Evolutionary conservation across 1,140 invertebrate genomes (phyloP), one percentile per base, ranked within the genome.

Genomic region (Octopus sinensis): DNA sequence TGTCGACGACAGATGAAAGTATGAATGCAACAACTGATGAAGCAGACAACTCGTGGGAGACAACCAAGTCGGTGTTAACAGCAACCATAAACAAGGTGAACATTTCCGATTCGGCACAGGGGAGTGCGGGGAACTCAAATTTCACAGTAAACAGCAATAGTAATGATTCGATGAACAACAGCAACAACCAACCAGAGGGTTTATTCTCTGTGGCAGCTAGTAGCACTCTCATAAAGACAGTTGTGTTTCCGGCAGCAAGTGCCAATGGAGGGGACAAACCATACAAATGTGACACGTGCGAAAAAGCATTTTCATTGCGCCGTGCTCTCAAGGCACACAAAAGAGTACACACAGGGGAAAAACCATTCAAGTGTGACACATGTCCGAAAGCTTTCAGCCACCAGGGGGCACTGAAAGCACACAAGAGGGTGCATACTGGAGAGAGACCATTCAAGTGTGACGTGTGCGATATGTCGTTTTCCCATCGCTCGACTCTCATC

Each of bases 191-290:
- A 43, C 30, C 30, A 43, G 30, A 43, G 30, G 30, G 30, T 43
- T 43, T 43, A 43, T 43, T 43, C 30, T 43, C 30, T 43, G 30
- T 43, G 30, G 30, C 30, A 43, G 30, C 30, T 43, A 43, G 30
- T 43, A 43, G 30, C 30, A 43, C 30, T 43, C 30, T 43, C 30
- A 43, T 43, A 43, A 43, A 43, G 30, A 43, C 30, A 43, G 30
- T 43, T 43, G 30, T 43, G 30, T 43, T 43, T 10, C 17, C 68
- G 13, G 56, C 56, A 12, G 97, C 95, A 51, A 97, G 96, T 1
- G 92, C 99, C 83, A 98, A 97, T 68, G 97, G 99, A 92, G 97
- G 98, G 13, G 97, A 98, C 91, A 98, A 98, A 90, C 97, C 97
- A 10, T 99, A 97, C 91, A 96, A 98, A 91, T 99, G 98, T 92